Conservation (phyloP, 2,888 invertebrate genomes). For the Xestia xanthographa region DNA sequence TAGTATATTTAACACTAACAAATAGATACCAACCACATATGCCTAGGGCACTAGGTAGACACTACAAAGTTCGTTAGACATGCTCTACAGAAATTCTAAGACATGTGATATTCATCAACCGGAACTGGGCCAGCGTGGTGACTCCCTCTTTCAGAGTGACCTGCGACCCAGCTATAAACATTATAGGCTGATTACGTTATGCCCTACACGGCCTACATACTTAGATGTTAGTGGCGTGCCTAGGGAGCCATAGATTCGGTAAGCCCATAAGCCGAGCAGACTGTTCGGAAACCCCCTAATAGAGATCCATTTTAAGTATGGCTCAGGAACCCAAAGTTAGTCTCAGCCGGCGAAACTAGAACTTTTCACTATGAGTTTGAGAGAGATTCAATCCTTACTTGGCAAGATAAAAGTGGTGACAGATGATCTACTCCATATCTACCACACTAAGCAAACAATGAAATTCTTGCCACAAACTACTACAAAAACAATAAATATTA, state of each 20-base stretch:
- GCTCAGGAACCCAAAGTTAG: neutral
- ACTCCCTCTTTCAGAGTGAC: neutral
- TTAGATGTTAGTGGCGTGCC: neutral
- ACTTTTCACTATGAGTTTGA: neutral
- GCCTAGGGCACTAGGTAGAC: conserved; percentile 6
- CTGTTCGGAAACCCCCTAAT: neutral
- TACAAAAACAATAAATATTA: conserved; percentile 7
- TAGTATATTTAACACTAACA: neutral
- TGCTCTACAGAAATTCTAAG: neutral
- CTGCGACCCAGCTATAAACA: neutral
- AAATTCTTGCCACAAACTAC: conserved; percentile 33
- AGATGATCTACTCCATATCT: neutral
- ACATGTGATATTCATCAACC: neutral
- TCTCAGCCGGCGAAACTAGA: neutral
- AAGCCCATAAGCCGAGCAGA: neutral
- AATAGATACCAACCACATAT: conserved; percentile 3
- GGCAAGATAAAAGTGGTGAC: neutral
- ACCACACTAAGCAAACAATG: neutral
- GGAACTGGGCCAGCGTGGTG: neutral
- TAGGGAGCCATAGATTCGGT: neutral
- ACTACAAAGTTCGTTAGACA: neutral
- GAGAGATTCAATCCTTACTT: neutral
- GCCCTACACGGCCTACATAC: neutral
- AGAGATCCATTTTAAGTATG: neutral
- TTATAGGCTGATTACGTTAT: neutral